A percentile compares a stretch with the other conserved stretches of the same genome.
These are phyloP conservation scores for Trypoxylus dichotomus DNA, from an alignment of 1,140 invertebrate species.

Conservation along the genomic window DNA sequence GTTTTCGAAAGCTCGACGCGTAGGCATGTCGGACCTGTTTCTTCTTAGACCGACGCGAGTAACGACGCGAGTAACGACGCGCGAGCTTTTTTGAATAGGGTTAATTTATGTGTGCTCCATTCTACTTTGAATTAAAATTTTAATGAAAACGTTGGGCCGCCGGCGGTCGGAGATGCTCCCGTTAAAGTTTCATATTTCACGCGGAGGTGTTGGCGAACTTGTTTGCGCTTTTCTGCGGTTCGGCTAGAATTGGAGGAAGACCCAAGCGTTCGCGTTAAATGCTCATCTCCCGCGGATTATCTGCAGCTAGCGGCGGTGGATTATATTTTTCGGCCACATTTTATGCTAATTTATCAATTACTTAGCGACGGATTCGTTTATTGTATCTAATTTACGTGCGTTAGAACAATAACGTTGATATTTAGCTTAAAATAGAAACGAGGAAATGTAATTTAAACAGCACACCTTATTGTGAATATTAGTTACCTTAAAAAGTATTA, in stretches of 20 bases:
- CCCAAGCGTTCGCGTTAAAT: background rate
- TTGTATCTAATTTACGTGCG: background rate
- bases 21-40: background rate
- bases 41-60: background rate
- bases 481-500: no score
- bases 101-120: constrained; percentile 35
- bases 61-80: constrained; percentile 7
- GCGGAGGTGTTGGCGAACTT: background rate
- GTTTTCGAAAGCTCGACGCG: background rate
- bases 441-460: no score
- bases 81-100: constrained; percentile 30
- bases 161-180: background rate
- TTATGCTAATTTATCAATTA: constrained; percentile 34
- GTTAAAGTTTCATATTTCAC: constrained; percentile 34
- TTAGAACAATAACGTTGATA: background rate
- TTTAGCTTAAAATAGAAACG: background rate
- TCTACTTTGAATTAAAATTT: constrained; percentile 36
- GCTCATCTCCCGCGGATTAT: constrained; percentile 30
- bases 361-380: constrained; percentile 1
- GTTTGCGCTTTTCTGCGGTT: background rate
- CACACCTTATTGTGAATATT: no score
- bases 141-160: constrained; percentile 34
- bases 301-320: background rate
- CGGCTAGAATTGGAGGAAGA: background rate
- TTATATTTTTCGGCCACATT: constrained; percentile 16